Conservation (phyloP, 2,888 invertebrate genomes). For the Zaprionus obscuricornis region DNA sequence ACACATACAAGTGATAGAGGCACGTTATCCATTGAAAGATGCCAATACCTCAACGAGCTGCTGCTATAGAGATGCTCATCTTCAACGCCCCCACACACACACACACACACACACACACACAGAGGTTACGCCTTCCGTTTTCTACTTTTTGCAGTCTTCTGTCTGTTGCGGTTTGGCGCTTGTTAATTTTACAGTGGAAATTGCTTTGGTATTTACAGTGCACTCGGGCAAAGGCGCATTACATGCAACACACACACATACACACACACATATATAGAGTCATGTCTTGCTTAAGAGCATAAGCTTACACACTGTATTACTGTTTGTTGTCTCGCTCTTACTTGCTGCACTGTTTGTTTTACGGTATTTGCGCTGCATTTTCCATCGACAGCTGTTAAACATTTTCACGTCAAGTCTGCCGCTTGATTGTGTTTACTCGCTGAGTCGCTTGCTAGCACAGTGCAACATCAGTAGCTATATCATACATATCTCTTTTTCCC, state of each 20-base stretch:
- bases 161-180: conserved; percentile 69
- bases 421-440: conserved; percentile 70
- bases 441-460: conserved; percentile 5
- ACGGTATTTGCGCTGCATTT: conserved; percentile 60
- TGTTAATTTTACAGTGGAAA: conserved; percentile 76
- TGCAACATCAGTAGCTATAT: not conserved
- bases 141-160: conserved; percentile 3
- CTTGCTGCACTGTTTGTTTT: conserved; percentile 31
- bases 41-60: conserved; percentile 45
- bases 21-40: conserved; percentile 37
- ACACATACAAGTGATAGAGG: not conserved
- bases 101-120: not conserved
- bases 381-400: conserved; percentile 73
- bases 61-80: too few species aligned
- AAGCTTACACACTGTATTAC: too few species aligned
- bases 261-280: too few species aligned
- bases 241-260: conserved; percentile 47
- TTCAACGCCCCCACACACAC: not conserved
- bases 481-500: too few species aligned
- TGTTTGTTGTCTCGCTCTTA: not conserved
- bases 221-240: conserved; percentile 73
- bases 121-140: not conserved
- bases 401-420: conserved; percentile 67
- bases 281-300: too few species aligned
- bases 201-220: conserved; percentile 78